A percentile compares a stretch with the other conserved stretches of the same genome.
phyloP scores from a whole-genome alignment of 1,140 invertebrate species.

The Physella acuta region DNA sequence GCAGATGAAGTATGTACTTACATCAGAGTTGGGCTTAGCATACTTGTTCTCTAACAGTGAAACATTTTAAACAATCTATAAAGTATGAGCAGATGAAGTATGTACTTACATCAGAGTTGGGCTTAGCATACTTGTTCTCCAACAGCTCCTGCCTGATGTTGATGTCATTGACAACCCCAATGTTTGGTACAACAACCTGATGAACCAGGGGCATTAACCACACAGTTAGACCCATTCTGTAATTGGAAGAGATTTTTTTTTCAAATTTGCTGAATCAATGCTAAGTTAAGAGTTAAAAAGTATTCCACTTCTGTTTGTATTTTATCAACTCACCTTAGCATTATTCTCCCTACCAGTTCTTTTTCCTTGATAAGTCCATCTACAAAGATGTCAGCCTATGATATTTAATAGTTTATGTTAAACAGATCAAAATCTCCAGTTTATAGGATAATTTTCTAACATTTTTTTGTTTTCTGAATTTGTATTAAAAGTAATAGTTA shows the following conservation, averaged over 20 bases:
- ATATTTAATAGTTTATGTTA: too few relatives aligned
- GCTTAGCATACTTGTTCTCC: slow-evolving; percentile 31
- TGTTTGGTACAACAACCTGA: background rate
- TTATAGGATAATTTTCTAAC: too few relatives aligned
- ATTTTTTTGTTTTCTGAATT: too few relatives aligned
- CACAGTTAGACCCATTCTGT: background rate
- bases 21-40: slow-evolving; percentile 26
- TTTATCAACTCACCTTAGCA: slow-evolving; percentile 35
- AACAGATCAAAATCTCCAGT: too few relatives aligned
- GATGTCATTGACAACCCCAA: slow-evolving; percentile 22
- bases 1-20: background rate
- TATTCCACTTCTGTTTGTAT: too few relatives aligned
- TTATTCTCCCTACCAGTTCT: slow-evolving; percentile 36
- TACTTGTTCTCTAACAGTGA: background rate
- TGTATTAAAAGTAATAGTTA: too few relatives aligned
- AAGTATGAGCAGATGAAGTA: background rate
- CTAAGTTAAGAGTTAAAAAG: too few relatives aligned
- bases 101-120: slow-evolving; percentile 24
- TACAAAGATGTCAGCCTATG: slow-evolving; percentile 35
- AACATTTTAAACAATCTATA: background rate
- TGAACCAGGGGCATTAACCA: slow-evolving; percentile 13
- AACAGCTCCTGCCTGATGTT: slow-evolving; percentile 30
- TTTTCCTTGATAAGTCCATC: slow-evolving; percentile 27
- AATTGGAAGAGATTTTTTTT: background rate
- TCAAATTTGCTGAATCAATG: background rate